Evolutionary conservation across 2,888 invertebrate genomes (phyloP), one percentile per base, ranked within the genome.

Genomic region (Caradrina clavipalpis): DNA sequence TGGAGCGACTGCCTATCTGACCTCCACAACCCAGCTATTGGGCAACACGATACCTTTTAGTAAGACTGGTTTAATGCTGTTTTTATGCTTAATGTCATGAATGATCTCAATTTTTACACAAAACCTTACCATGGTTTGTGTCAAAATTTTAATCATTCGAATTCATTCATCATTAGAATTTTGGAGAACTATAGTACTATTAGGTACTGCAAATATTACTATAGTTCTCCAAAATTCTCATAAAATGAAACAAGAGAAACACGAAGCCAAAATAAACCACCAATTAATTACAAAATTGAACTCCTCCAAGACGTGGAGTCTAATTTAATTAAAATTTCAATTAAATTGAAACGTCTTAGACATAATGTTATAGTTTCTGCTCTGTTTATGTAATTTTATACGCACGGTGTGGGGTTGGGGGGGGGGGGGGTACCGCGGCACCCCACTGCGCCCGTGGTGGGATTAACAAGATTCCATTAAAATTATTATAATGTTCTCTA

Each of bases 401-500:
- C 88, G 82, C 82, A 76, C 76, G 73, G 72, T 31, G 13, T 69
- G 72, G 69, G 54, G 42, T 35, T n/a, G 72, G 73, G 53, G 17
- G 39, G 42, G 62, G 63, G 62, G 72, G 67, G 64, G 66, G 67
- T 19, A 39, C 63, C 63, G 73, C 68, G 75, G 66, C 55, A 69
- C 70, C 72, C 67, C 59, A 67, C 67, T 51, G 62, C 62, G 58
- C 72, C 61, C 67, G 65, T 63, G 61, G 74, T 66, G 83, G 91
- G 93, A 92, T 93, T 93, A 93, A 91, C 91, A 87, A 87, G 93
- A 92, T 93, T 91, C 92, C 90, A 92, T 93, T 93, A 93, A 93
- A 94, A 92, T 93, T 91, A 90, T 91, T 90, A 90, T 89, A 86
- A 88, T 86, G 87, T 80, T 77, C 80, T 70, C 80, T 78, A 72